Base-by-base conservation (phyloP, 2,113 vertebrate species). In the Syrrhaptes paradoxus region DNA sequence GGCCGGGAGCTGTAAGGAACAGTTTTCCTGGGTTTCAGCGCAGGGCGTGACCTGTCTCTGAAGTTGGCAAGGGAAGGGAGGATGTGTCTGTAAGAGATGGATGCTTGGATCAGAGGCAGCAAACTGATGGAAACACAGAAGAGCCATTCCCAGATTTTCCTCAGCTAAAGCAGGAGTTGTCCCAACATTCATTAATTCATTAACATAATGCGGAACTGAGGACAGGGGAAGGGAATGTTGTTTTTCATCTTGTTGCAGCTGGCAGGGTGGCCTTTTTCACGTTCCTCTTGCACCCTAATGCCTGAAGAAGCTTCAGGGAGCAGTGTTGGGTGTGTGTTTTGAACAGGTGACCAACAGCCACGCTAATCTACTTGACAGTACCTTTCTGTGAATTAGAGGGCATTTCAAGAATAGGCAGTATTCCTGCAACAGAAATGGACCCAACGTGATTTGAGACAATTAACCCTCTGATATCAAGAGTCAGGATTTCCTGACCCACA, bases 381-480 rank as follows among this genome's bases (percentile, higher is more conserved):
- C 73, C 90, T 90, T 87, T 45, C 87, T 10, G 71, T 76, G 95
- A 93, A 92, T 95, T 97, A 94, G 93, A 95, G 96, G 93, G 49
- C 92, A 81, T 96, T 94, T 94, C 93, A 96, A 96, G 93, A 96
- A 91, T 95, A 96, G 77, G 54, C 88, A 78, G 61, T 81, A 73
- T 87, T 95, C 83, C 85, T 94, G 90, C 92, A 78, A 96, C 92
- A 74, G 72, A 82, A 90, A 90, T 95, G 96, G 93, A 96, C 95
- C 96, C 90, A 94, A 90, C 88, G 26, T 87, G 93, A 97, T 96
- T 97, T 96, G 95, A 96, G 96, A 96, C 96, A 97, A 97, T 97
- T 97, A 97, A 97, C 96, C 96, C 96, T 96, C 95, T 92, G 96
- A 94, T 97, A 97, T 65, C 90, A 89, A 81, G 96, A 97, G 96